These are phyloP conservation scores for Quadroppia sp. DNA, from an alignment of 2,888 invertebrate genomes.

Conservation along the genomic window DNA sequence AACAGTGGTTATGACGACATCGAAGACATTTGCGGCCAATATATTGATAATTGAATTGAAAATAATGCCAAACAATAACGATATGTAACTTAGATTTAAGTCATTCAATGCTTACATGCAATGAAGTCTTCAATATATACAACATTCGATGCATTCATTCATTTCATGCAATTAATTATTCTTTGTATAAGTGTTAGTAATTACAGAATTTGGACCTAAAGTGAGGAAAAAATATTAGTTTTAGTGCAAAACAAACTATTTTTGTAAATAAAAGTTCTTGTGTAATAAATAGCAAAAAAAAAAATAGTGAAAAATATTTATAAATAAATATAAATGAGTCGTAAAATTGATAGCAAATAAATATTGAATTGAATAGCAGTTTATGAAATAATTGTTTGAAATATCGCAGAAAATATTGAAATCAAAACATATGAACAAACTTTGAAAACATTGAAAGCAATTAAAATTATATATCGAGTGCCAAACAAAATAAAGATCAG, in stretches of 20 bases:
- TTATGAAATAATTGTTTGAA: background rate
- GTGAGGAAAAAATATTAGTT: background rate
- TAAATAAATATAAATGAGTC: background rate
- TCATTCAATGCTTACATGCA: slow-evolving; percentile 26
- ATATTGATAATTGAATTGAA: background rate
- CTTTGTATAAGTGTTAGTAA: background rate
- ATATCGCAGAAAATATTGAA: background rate
- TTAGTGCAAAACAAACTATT: background rate
- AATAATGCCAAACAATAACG: background rate
- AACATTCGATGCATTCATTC: background rate
- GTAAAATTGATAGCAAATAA: background rate
- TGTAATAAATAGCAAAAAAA: background rate
- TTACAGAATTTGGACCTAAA: background rate
- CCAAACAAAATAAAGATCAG: background rate
- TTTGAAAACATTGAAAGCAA: background rate
- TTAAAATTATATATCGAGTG: background rate
- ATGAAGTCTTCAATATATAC: slow-evolving; percentile 26
- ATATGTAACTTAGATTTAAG: background rate
- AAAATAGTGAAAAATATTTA: background rate
- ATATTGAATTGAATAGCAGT: background rate
- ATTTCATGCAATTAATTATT: slow-evolving; percentile 28
- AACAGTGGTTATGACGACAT: background rate
- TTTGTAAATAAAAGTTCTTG: background rate
- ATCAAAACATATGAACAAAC: background rate
- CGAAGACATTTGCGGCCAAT: background rate